Percentiles rank a stretch among this genome's conserved stretches.
Conservation (phyloP, 2,797 vertebrate genomes). For the Cryptoblepharus egeriae region DNA sequence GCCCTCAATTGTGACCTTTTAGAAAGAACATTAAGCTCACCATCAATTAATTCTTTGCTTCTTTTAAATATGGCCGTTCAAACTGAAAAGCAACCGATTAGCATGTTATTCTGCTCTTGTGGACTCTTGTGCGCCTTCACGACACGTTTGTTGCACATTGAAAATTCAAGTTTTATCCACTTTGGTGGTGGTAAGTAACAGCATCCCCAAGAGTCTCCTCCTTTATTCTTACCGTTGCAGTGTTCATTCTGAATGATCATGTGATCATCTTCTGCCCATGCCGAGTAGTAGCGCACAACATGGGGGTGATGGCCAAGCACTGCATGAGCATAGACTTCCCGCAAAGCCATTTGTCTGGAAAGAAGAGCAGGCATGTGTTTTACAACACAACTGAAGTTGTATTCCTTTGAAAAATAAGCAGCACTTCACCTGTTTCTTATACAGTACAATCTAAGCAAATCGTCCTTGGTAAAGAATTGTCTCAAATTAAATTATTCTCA, state of each 20-base stretch:
- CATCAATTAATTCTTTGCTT: neutral
- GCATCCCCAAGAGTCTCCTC: rapidly evolving
- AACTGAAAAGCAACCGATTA: neutral
- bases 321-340: conserved; percentile 96
- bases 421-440: no score
- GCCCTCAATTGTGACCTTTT: neutral
- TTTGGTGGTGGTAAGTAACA: no score
- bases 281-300: conserved; percentile 96
- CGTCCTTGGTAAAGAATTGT: no score
- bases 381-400: no score
- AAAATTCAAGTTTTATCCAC: neutral
- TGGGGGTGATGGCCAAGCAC: conserved; percentile 97
- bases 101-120: neutral
- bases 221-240: conserved; percentile 86
- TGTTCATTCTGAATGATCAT: conserved; percentile 99
- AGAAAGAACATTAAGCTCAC: neutral
- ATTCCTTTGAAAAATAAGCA: no score
- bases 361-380: neutral
- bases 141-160: no score
- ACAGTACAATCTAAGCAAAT: no score
- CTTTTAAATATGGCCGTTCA: neutral
- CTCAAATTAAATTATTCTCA: no score
- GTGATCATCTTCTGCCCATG: conserved; percentile 93
- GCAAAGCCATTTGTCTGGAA: conserved; percentile 87
- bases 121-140: neutral